Percentiles rank a stretch among this genome's conserved stretches.
Evolutionary conservation across 2,888 invertebrate genomes (phyloP).

Genomic region (Pheosia tremula): DNA sequence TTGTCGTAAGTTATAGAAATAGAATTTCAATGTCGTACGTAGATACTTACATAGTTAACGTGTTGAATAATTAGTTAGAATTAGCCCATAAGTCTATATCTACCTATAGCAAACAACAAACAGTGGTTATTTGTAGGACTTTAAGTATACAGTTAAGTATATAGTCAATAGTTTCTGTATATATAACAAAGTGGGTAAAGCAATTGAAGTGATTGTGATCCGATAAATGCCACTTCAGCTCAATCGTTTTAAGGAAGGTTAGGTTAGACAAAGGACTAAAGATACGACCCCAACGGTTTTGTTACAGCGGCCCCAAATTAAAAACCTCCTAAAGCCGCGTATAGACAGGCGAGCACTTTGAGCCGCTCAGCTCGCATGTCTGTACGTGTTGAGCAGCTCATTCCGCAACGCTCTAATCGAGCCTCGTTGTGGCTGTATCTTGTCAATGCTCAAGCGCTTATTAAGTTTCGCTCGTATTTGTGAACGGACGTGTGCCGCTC

Average conservation of each 20-base stretch:
- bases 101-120: slow-evolving; percentile 21
- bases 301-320: background rate
- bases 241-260: background rate
- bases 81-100: slow-evolving; percentile 24
- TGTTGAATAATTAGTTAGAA: slow-evolving; percentile 27
- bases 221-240: too few species aligned
- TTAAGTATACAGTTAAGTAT: background rate
- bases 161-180: background rate
- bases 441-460: background rate
- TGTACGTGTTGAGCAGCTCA: slow-evolving; percentile 1
- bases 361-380: slow-evolving; percentile 2
- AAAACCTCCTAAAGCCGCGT: background rate
- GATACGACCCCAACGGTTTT: background rate
- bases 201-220: too few species aligned
- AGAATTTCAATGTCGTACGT: slow-evolving; percentile 36
- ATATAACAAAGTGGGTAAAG: background rate
- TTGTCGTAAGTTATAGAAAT: slow-evolving; percentile 26
- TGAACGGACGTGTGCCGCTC: background rate
- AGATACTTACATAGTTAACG: slow-evolving; percentile 21
- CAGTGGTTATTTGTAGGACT: slow-evolving; percentile 17
- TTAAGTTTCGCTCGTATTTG: background rate
- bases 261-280: background rate
- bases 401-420: background rate
- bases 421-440: background rate
- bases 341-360: slow-evolving; percentile 6